Conservation (phyloP, 2,797 vertebrate species). For the Harpagifer antarcticus region DNA sequence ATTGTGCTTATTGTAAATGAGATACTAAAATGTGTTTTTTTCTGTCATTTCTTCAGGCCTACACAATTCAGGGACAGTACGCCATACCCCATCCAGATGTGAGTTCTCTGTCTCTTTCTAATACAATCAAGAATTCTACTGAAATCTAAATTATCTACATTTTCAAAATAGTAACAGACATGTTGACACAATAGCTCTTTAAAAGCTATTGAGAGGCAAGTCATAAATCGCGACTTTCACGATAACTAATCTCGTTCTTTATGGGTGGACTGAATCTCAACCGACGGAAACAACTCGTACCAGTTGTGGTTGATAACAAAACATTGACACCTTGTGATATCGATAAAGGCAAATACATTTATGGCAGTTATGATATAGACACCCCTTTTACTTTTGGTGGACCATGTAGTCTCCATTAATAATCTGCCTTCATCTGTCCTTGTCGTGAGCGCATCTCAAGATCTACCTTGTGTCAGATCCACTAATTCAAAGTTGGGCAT, state of each 20-base stretch:
- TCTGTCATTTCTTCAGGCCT: conserved; percentile 88
- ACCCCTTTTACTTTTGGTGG: conserved; percentile 51
- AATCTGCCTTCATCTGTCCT: conserved; percentile 79
- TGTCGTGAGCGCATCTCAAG: conserved; percentile 61
- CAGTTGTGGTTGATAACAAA: conserved; percentile 13
- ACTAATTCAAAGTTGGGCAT: conserved; percentile 76
- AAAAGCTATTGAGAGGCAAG: conserved; percentile 1
- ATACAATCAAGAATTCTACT: conserved; percentile 30
- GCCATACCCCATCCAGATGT: conserved; percentile 99
- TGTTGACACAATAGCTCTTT: conserved; percentile 72
- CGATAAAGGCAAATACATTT: conserved; percentile 39
- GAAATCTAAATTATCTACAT: background rate
- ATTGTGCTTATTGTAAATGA: background rate
- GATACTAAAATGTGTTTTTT: conserved; percentile 55
- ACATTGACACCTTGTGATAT: conserved; percentile 20
- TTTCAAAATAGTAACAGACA: background rate
- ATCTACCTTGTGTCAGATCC: conserved; percentile 71
- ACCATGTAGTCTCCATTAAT: conserved; percentile 67
- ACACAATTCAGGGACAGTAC: conserved; percentile 99
- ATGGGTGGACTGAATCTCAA: conserved; percentile 64
- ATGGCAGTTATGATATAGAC: conserved; percentile 43
- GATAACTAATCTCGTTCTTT: conserved; percentile 77
- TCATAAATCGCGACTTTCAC: conserved; percentile 11
- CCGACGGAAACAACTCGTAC: conserved; percentile 72
- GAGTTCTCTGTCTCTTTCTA: conserved; percentile 84